Conservation (phyloP, 1,140 invertebrate genomes). For the Aphidius gifuensis region DNA sequence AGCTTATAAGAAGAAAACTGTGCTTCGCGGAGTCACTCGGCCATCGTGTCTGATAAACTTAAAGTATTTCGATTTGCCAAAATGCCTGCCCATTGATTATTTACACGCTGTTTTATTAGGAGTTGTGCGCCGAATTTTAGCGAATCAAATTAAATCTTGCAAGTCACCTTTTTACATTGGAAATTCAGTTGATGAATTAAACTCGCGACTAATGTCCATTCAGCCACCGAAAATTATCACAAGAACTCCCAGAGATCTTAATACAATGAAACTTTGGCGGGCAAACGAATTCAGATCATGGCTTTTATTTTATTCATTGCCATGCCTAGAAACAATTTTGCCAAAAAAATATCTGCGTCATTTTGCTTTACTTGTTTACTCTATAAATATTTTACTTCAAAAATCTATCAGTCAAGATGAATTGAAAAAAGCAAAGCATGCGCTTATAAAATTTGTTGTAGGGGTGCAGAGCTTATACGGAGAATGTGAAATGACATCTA, state of each 20-base stretch:
- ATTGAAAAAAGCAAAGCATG: too few relatives aligned
- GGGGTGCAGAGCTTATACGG: too few relatives aligned
- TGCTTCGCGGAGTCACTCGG: background rate
- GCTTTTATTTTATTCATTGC: constrained; percentile 27
- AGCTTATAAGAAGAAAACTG: background rate
- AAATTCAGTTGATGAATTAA: background rate
- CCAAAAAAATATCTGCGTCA: constrained; percentile 27
- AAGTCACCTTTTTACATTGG: background rate
- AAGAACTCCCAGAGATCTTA: constrained; percentile 23
- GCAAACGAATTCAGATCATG: constrained; percentile 30
- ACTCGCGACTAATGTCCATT: constrained; percentile 8
- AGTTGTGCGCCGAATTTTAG: background rate
- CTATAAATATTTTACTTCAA: too few relatives aligned
- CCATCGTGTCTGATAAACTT: background rate
- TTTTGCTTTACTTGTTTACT: background rate
- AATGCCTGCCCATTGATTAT: background rate
- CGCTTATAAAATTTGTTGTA: too few relatives aligned
- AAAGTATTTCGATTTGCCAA: background rate
- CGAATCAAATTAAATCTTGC: background rate
- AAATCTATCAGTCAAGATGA: too few relatives aligned
- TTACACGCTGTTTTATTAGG: constrained; percentile 5
- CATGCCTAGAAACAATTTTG: constrained; percentile 27
- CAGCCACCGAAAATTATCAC: constrained; percentile 21
- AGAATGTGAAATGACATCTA: too few relatives aligned
- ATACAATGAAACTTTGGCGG: constrained; percentile 23